Evolutionary conservation across 2,888 invertebrate species (phyloP).

Genomic region (Papilio gigon): DNA sequence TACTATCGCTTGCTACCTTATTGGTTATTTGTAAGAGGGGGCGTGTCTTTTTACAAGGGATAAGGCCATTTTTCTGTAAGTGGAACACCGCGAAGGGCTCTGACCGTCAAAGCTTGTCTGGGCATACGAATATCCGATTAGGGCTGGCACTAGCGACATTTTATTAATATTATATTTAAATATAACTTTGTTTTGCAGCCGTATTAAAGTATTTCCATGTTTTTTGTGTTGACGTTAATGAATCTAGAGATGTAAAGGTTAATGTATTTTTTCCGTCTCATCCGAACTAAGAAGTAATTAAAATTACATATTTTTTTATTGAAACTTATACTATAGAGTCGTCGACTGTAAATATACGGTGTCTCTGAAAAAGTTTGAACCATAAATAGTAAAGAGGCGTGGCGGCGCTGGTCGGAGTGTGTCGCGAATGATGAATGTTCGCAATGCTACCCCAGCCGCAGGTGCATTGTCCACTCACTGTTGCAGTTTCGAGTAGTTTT

Average conservation of each 20-base stretch:
- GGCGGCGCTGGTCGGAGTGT: neutral
- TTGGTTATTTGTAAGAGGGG: too few relatives aligned
- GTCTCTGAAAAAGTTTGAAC: neutral
- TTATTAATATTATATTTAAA: neutral
- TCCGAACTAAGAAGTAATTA: neutral
- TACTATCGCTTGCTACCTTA: too few relatives aligned
- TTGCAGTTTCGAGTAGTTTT: neutral
- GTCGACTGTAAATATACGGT: too few relatives aligned
- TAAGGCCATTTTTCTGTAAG: too few relatives aligned
- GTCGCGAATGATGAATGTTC: neutral
- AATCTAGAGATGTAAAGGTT: neutral
- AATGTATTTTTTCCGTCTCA: neutral
- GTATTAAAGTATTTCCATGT: neutral
- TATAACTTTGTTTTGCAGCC: neutral
- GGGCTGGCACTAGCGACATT: neutral
- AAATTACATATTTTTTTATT: neutral
- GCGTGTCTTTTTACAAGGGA: too few relatives aligned
- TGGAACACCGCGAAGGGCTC: too few relatives aligned
- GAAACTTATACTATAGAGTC: too few relatives aligned
- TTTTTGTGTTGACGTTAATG: neutral
- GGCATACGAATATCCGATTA: neutral
- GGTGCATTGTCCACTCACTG: neutral
- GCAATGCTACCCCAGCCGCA: neutral
- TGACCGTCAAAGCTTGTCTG: neutral
- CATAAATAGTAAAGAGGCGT: neutral